These are phyloP conservation scores for Lissonota sp. DNA, from an alignment of 2,888 invertebrate genomes.

Conservation along the genomic window DNA sequence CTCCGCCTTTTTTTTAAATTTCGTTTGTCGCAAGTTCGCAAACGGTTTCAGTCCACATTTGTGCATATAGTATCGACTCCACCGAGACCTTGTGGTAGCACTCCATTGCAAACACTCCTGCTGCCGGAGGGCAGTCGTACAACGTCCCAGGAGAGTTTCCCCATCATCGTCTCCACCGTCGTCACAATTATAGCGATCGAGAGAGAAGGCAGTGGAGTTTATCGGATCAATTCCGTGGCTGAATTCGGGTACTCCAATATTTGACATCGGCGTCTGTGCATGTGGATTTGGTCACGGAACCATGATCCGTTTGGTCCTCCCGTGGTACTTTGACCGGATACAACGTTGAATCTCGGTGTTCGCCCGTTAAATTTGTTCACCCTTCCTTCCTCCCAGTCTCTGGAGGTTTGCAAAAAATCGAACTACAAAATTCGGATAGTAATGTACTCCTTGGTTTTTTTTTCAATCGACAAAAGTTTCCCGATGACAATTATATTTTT, in stretches of 20 bases:
- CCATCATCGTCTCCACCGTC: not conserved
- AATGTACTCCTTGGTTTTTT: too few relatives aligned
- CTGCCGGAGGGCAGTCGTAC: slow-evolving; percentile 6
- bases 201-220: slow-evolving; percentile 52
- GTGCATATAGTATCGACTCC: not conserved
- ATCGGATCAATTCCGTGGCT: slow-evolving; percentile 38
- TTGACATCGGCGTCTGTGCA: slow-evolving; percentile 66
- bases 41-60: not conserved
- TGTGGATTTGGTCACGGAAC: slow-evolving; percentile 31
- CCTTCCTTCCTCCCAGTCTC: slow-evolving; percentile 62
- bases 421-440: slow-evolving; percentile 59
- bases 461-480: too few relatives aligned
- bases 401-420: slow-evolving; percentile 68
- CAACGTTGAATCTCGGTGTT: slow-evolving; percentile 4
- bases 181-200: slow-evolving; percentile 2
- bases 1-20: too few relatives aligned
- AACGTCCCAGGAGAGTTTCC: slow-evolving; percentile 30
- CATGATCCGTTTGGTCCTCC: not conserved
- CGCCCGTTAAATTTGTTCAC: slow-evolving; percentile 70
- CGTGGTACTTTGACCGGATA: not conserved
- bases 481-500: too few relatives aligned
- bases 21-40: slow-evolving; percentile 2
- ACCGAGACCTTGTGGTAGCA: slow-evolving; percentile 7
- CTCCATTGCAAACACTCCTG: slow-evolving; percentile 1
- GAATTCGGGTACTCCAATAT: slow-evolving; percentile 75